A percentile compares a stretch with the other conserved stretches of the same genome.
These are phyloP conservation scores for Oryzaephilus surinamensis DNA, from an alignment of 1,140 invertebrate genomes.

Conservation along the genomic window DNA sequence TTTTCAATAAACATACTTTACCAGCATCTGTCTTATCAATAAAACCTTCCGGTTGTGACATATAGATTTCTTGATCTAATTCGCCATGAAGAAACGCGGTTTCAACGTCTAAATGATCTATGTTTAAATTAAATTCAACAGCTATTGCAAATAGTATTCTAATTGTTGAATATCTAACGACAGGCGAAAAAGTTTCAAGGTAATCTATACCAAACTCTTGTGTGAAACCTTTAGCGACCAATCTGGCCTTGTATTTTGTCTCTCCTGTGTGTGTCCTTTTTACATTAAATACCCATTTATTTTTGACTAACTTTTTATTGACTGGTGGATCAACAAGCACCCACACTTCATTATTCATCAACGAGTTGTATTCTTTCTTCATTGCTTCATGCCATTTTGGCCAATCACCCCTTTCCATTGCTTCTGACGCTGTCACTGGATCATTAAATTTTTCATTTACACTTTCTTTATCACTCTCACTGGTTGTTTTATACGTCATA, in stretches of 20 bases:
- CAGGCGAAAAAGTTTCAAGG: too few relatives aligned
- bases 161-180: constrained; percentile 27
- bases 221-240: constrained; percentile 37
- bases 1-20: constrained; percentile 31
- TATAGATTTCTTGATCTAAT: constrained; percentile 36
- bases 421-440: too few relatives aligned
- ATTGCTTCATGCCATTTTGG: too few relatives aligned
- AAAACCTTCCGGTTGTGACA: constrained; percentile 31
- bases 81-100: constrained; percentile 37
- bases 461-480: too few relatives aligned
- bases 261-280: constrained; percentile 29
- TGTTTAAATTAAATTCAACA: constrained; percentile 16
- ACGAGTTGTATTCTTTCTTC: constrained; percentile 16
- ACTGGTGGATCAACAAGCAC: constrained; percentile 24
- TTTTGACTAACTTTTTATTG: constrained; percentile 18
- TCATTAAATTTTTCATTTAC: too few relatives aligned
- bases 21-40: constrained; percentile 16
- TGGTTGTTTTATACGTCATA: too few relatives aligned
- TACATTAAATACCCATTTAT: constrained; percentile 35
- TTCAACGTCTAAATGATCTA: constrained; percentile 24
- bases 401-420: too few relatives aligned
- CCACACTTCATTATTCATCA: constrained; percentile 25
- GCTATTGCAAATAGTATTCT: constrained; percentile 32
- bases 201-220: constrained; percentile 32
- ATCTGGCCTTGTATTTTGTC: constrained; percentile 33